Evolutionary conservation across 2,113 vertebrate genomes (phyloP).

Genomic region (Mohoua ochrocephala): DNA sequence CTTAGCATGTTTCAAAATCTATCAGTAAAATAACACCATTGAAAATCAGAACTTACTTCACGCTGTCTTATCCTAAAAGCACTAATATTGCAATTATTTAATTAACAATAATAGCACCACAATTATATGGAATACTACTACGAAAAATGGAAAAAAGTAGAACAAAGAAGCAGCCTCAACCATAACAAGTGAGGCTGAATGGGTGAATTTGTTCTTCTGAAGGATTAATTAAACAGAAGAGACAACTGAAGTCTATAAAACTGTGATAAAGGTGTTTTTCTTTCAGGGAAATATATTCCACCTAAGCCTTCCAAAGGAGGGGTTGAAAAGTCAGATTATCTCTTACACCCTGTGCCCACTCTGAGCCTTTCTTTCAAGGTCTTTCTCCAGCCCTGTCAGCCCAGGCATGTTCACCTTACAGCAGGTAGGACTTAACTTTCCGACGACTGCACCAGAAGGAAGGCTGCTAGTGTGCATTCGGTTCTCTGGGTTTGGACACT

Average conservation of each 20-base stretch:
- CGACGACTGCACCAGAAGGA: neutral
- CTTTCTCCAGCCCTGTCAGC: neutral
- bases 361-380: neutral
- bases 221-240: neutral
- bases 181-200: neutral
- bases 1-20: neutral
- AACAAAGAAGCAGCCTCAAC: neutral
- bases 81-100: neutral
- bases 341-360: neutral
- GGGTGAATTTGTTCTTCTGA: neutral
- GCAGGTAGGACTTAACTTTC: neutral
- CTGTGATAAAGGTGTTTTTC: neutral
- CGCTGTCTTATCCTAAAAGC: neutral
- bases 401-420: neutral
- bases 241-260: neutral
- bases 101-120: neutral
- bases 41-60: neutral
- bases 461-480: neutral
- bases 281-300: neutral
- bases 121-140: neutral
- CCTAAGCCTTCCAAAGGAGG: neutral
- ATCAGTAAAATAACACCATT: neutral
- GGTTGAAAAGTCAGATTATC: neutral
- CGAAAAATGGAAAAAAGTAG: neutral
- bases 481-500: neutral